Conservation (phyloP, 2,888 invertebrate species). For the Labia minor region DNA sequence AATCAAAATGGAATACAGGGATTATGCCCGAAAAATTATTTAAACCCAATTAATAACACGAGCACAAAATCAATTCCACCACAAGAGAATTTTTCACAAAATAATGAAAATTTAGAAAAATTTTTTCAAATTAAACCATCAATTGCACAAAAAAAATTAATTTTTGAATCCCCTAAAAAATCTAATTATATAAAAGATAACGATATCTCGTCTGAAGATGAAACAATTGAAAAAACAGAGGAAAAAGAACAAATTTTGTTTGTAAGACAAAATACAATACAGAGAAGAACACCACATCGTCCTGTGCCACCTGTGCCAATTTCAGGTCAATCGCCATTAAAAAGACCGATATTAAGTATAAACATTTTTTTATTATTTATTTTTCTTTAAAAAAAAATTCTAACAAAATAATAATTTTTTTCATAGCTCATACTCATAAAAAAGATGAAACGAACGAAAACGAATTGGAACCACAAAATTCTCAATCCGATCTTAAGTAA, state of each 20-base stretch:
- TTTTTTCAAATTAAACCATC: not conserved
- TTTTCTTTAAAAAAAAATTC: too few relatives aligned
- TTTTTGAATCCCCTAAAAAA: not conserved
- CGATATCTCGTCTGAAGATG: slow-evolving; percentile 25
- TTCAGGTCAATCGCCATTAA: slow-evolving; percentile 25
- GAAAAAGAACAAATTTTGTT: slow-evolving; percentile 25
- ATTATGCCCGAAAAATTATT: slow-evolving; percentile 34
- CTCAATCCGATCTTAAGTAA: too few relatives aligned
- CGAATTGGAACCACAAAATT: too few relatives aligned
- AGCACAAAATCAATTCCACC: not conserved
- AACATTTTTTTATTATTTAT: too few relatives aligned
- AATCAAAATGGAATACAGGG: slow-evolving; percentile 32
- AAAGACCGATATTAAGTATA: slow-evolving; percentile 17
- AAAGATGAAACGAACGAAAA: too few relatives aligned
- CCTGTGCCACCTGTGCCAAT: slow-evolving; percentile 31
- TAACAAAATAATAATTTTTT: too few relatives aligned
- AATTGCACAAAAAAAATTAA: not conserved
- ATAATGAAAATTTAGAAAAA: not conserved
- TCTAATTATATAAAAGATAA: not conserved
- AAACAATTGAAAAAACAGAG: slow-evolving; percentile 31
- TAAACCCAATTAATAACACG: slow-evolving; percentile 25
- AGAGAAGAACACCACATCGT: slow-evolving; percentile 28
- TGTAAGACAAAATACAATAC: not conserved
- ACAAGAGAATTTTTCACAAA: not conserved
- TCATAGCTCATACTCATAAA: too few relatives aligned